Base-by-base conservation (phyloP, 2,888 invertebrate genomes). In the Drosophila flavopinicola region DNA sequence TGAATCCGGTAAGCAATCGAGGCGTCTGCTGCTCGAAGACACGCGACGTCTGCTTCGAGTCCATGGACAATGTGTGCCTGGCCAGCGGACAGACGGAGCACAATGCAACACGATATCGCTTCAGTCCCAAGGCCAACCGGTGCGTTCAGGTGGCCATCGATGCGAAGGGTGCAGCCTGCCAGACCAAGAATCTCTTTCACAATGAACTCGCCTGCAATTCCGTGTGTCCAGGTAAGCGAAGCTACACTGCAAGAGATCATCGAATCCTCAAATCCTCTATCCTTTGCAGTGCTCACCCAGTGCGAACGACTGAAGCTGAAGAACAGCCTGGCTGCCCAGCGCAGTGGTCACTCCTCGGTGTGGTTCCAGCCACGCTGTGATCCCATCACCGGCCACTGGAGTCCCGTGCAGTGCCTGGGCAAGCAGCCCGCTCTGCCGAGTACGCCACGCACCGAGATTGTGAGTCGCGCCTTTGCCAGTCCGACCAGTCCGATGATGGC, bases 1-100 rank as follows among this genome's bases (percentile, higher is more conserved):
- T 96, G 65, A 96, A 96, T 65, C 96, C 96, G 0, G 93, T 96
- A 39, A 94, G 94, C 64, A 94, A 95, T 78, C 95, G 96, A 56
- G 95, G 96, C 0, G 95, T 96, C n/a, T 97, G 97, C 91, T 97
- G 97, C 87, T 95, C 96, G 7, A 97, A 97, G 88, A 96, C 96
- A 70, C 95, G 96, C 58, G 95, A 96, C 33, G 95, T 96, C 1
- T 96, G 96, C 87, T 96, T 96, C 88, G 95, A 96, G 83, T 93
- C 94, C 53, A 92, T 94, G 78, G 94, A 95, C 75, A 78, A 92
- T 91, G 68, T 93, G 0, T 95, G 95, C 84, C 89, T 92, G 1
- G 85, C 88, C 11, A 85, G 73, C 24, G 33, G 29, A 2, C 88
- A 82, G 0, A 90, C 90, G 1, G 83, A 87, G 9, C 91, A 92